A percentile compares a stretch with the other conserved stretches of the same genome.
Evolutionary conservation across 30 jellyfish, hydroid and myxozoan species (phyloP).

Genomic region (Turritopsis dohrnii): DNA sequence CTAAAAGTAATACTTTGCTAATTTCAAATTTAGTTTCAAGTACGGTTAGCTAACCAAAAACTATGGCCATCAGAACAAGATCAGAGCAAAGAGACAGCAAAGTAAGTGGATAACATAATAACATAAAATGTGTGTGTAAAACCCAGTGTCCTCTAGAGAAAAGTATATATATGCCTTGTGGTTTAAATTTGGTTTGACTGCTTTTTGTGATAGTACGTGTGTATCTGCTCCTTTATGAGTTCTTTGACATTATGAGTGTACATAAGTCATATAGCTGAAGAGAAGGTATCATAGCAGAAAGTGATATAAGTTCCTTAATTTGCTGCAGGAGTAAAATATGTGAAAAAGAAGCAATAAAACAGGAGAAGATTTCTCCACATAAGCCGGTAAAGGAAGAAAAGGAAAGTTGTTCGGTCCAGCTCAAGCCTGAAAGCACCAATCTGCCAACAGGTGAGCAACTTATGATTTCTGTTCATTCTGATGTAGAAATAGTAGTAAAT

Average conservation of each 20-base stretch:
- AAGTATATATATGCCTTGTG: no score
- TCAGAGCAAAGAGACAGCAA: neutral
- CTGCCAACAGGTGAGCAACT: neutral
- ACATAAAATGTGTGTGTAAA: no score
- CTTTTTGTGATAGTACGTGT: no score
- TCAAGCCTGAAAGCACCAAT: neutral
- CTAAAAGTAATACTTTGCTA: no score
- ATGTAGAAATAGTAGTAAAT: no score
- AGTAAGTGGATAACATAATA: neutral
- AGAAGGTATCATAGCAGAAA: no score
- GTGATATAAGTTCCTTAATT: no score
- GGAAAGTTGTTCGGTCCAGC: neutral
- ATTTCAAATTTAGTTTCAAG: slow-evolving; percentile 46
- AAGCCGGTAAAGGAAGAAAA: neutral
- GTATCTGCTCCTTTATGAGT: no score
- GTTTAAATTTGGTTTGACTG: no score
- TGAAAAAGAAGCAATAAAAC: neutral
- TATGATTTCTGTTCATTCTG: neutral
- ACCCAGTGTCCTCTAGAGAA: no score
- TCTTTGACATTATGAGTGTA: no score
- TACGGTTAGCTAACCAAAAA: slow-evolving; percentile 49
- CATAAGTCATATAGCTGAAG: no score
- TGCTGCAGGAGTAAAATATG: neutral
- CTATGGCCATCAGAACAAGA: slow-evolving; percentile 46
- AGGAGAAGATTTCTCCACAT: neutral